Evolutionary conservation across 1,140 invertebrate genomes (phyloP), one percentile per base, ranked within the genome.

Genomic region (Branchinecta lynchi): DNA sequence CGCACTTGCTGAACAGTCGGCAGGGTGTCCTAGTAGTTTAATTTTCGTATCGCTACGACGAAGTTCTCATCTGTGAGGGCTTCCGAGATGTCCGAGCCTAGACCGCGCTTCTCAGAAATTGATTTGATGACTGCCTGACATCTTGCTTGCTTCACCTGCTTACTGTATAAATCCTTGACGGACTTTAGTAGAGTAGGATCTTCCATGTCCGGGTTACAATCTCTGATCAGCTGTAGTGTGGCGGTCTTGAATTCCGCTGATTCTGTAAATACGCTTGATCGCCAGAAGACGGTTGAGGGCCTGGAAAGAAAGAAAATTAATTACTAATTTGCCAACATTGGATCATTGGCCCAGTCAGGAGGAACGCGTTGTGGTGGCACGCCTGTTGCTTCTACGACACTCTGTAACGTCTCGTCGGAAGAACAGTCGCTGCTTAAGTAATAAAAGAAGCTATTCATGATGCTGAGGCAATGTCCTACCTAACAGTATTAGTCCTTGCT

Each of bases 291-390:
- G 46, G 46, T 51, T 51, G 46, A 51, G 46, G n/a, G 46, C 46
- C 46, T 51, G 46, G 46, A 51, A 51, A 51, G 46, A 51, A 51
- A 51, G 46, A 51, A 51, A 51, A 51, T 51, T 51, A n/a, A 9
- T n/a, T 9, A 51, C 46, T 51, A 51, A 51, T 51, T 9, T 51
- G 9, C n/a, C 9, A n/a, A 9, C 46, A 51, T 9, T n/a, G n/a
- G n/a, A n/a, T n/a, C n/a, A n/a, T n/a, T n/a, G n/a, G n/a, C n/a
- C n/a, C n/a, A n/a, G n/a, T n/a, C n/a, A n/a, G n/a, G n/a, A n/a
- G n/a, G n/a, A n/a, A n/a, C n/a, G n/a, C n/a, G n/a, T n/a, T n/a
- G n/a, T n/a, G n/a, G n/a, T n/a, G n/a, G n/a, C n/a, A n/a, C n/a
- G n/a, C n/a, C n/a, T n/a, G n/a, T n/a, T n/a, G n/a, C n/a, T n/a